phyloP scores from a whole-genome alignment of 1,140 invertebrate species.

The Parapsyche elsis region DNA sequence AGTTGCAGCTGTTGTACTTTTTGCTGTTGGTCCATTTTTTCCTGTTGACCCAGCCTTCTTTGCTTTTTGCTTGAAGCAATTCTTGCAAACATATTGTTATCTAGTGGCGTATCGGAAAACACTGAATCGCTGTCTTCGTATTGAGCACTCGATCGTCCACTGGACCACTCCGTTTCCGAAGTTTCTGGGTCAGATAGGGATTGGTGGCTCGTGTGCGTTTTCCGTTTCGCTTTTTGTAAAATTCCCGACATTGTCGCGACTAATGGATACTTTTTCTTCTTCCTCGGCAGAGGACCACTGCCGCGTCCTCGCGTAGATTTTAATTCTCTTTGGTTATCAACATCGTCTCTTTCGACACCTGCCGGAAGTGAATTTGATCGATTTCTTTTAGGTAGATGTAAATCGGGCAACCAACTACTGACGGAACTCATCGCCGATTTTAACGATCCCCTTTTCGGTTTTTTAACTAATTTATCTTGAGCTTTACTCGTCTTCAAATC shows the following conservation, averaged over 20 bases:
- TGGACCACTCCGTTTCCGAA: constrained; percentile 80
- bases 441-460: constrained; percentile 77
- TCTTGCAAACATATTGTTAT: constrained; percentile 73
- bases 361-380: constrained; percentile 84
- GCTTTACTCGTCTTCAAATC: constrained; percentile 71
- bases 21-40: constrained; percentile 66
- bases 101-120: constrained; percentile 74
- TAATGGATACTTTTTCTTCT: constrained; percentile 82
- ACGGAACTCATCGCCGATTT: constrained; percentile 85
- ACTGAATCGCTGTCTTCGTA: constrained; percentile 79
- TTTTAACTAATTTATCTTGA: constrained; percentile 73
- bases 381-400: constrained; percentile 81
- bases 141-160: constrained; percentile 72
- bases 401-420: constrained; percentile 82
- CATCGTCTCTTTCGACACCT: constrained; percentile 73
- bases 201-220: constrained; percentile 69
- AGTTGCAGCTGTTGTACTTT: constrained; percentile 66
- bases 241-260: constrained; percentile 84
- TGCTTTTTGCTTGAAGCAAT: constrained; percentile 68
- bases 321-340: constrained; percentile 65
- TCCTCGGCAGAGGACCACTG: constrained; percentile 64
- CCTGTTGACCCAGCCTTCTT: constrained; percentile 66
- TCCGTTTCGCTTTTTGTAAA: constrained; percentile 80
- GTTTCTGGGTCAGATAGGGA: constrained; percentile 82
- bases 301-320: constrained; percentile 58